These are phyloP conservation scores for Siniperca undulata DNA, from an alignment of 2,797 vertebrate genomes.

Conservation along the genomic window DNA sequence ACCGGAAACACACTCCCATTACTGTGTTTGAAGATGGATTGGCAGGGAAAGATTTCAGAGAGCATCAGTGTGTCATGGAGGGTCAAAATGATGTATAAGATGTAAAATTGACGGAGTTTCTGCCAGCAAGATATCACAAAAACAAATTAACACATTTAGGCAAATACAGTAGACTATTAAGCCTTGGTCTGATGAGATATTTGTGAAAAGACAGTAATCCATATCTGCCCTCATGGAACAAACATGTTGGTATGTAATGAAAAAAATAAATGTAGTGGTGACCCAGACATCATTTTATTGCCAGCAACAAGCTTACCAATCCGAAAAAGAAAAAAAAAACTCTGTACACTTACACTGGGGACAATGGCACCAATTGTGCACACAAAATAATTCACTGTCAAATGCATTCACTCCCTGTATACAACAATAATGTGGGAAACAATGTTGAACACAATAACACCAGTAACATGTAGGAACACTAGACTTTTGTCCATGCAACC, in stretches of 20 bases:
- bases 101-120: slow-evolving; percentile 3
- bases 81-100: neutral
- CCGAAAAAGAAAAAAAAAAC: too few species aligned
- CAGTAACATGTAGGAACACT: neutral
- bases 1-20: slow-evolving; percentile 37
- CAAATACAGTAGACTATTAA: neutral
- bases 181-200: neutral
- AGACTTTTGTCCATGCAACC: too few species aligned
- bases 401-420: too few species aligned
- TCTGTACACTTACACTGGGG: too few species aligned
- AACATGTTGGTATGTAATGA: neutral
- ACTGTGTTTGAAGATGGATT: slow-evolving; percentile 40
- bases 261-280: neutral
- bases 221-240: neutral
- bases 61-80: neutral
- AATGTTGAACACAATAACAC: too few species aligned
- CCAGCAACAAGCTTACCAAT: neutral
- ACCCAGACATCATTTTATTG: neutral
- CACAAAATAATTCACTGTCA: too few species aligned
- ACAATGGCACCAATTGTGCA: too few species aligned
- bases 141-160: neutral
- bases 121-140: neutral
- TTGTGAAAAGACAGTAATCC: neutral
- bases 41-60: too few species aligned
- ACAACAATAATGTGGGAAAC: too few species aligned